A percentile compares a stretch with the other conserved stretches of the same genome.
Evolutionary conservation across 2,888 invertebrate genomes (phyloP).

Genomic region (Zele albiditarsus): DNA sequence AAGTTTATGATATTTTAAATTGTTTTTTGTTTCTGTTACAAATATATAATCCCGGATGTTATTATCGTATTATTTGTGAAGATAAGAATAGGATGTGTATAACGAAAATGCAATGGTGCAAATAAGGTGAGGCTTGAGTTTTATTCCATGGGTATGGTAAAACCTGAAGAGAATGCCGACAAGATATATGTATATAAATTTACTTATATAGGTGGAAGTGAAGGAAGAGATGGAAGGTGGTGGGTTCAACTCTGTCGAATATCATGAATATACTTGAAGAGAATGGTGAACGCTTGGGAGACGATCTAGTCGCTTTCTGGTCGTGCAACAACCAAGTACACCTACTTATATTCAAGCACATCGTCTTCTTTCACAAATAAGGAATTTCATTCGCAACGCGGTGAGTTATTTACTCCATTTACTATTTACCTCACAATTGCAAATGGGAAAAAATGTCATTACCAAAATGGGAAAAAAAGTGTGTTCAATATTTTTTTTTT

Average conservation of each 20-base stretch:
- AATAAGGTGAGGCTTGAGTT: not conserved
- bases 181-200: not conserved
- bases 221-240: slow-evolving; percentile 58
- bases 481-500: too few relatives aligned
- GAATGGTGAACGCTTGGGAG: slow-evolving; percentile 59
- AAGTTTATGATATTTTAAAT: not conserved
- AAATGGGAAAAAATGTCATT: too few relatives aligned
- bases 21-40: not conserved
- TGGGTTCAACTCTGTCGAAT: slow-evolving; percentile 68
- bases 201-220: slow-evolving; percentile 33
- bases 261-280: slow-evolving; percentile 66
- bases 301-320: slow-evolving; percentile 67
- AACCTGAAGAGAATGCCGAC: slow-evolving; percentile 2
- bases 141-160: not conserved
- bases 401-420: slow-evolving; percentile 33
- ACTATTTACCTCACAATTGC: not conserved
- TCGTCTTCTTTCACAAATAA: slow-evolving; percentile 26
- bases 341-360: slow-evolving; percentile 47
- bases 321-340: slow-evolving; percentile 61
- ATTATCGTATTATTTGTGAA: not conserved
- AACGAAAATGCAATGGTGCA: not conserved
- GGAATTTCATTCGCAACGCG: slow-evolving; percentile 23
- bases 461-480: too few relatives aligned
- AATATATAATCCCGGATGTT: not conserved
- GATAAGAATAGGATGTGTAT: not conserved